These are phyloP conservation scores for Periplaneta americana DNA, from an alignment of 1,140 invertebrate species.

Conservation along the genomic window DNA sequence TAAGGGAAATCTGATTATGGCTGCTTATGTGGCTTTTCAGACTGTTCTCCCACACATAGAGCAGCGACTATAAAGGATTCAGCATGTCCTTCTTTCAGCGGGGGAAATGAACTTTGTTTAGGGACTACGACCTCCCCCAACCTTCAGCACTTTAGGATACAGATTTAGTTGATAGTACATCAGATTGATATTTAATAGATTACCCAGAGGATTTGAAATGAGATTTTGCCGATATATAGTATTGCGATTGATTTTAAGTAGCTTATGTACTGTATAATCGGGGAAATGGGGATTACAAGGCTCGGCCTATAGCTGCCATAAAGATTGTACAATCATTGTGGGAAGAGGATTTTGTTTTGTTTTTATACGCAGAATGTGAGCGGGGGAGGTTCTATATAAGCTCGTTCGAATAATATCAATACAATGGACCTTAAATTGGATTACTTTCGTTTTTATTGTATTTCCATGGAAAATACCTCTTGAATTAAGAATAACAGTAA, in stretches of 20 bases:
- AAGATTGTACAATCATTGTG: neutral
- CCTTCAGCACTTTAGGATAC: neutral
- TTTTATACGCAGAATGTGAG: neutral
- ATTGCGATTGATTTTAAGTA: neutral
- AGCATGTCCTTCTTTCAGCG: neutral
- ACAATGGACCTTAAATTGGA: neutral
- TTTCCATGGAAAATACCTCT: neutral
- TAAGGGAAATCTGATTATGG: neutral
- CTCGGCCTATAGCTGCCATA: neutral
- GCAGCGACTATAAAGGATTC: neutral
- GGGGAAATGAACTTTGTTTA: neutral
- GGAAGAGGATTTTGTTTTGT: neutral
- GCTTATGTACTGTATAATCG: neutral
- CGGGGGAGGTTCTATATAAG: neutral
- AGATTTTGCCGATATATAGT: neutral
- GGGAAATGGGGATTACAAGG: neutral
- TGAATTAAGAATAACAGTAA: neutral
- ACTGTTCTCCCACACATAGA: neutral
- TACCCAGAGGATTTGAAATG: neutral
- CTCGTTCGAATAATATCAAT: neutral
- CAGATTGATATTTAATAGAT: neutral
- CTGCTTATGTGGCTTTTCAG: neutral
- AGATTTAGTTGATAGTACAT: neutral
- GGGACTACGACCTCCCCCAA: neutral
- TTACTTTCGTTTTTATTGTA: neutral